These are phyloP conservation scores for Tenebrio molitor DNA, from an alignment of 1,140 invertebrate species.

Conservation along the genomic window DNA sequence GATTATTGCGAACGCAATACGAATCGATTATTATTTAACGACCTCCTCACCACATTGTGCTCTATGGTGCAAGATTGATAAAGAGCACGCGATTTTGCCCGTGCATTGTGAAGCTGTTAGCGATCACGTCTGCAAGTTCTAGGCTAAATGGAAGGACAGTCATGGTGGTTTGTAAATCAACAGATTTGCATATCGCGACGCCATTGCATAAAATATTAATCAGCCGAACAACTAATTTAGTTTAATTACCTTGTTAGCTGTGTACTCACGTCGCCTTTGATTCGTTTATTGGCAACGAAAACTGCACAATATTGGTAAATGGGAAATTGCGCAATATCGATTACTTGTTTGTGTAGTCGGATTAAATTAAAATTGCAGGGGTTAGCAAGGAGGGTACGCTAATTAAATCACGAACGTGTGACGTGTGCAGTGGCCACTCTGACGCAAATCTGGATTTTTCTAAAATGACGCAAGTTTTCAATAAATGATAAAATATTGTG, in stretches of 20 bases:
- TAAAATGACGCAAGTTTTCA: too few species aligned
- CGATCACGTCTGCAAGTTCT: constrained; percentile 32
- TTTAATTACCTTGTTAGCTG: constrained; percentile 11
- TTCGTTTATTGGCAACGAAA: neutral
- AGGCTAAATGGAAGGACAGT: constrained; percentile 10
- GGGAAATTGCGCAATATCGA: too few species aligned
- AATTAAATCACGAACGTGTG: too few species aligned
- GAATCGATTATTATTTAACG: too few species aligned
- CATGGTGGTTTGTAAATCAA: neutral
- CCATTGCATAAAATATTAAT: neutral
- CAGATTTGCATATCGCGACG: constrained; percentile 2
- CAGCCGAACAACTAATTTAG: neutral
- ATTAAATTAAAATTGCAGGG: too few species aligned
- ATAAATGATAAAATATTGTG: too few species aligned
- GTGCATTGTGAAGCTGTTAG: constrained; percentile 8
- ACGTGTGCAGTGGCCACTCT: too few species aligned
- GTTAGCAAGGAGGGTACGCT: too few species aligned
- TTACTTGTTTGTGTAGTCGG: too few species aligned
- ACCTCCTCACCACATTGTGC: constrained; percentile 14
- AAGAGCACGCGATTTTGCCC: constrained; percentile 1
- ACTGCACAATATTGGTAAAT: too few species aligned
- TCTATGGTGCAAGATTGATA: constrained; percentile 28
- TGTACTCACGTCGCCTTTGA: neutral
- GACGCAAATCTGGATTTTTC: too few species aligned
- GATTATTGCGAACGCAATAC: too few species aligned